Evolutionary conservation across 2,797 vertebrate genomes (phyloP), one percentile per base, ranked within the genome.

Genomic region (Podarcis lilfordi): DNA sequence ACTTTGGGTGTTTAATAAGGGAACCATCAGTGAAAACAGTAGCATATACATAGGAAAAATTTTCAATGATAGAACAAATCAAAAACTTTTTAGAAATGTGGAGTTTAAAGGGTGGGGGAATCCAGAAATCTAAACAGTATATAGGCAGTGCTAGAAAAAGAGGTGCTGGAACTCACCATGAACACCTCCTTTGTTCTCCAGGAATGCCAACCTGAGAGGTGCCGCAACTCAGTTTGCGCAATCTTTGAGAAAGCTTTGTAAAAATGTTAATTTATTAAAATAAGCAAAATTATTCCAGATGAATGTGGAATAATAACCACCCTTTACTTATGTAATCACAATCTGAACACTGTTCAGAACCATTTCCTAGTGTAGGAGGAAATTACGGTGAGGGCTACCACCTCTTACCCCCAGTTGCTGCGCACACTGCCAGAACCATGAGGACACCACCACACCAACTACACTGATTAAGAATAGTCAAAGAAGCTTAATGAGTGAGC

Each of bases 401-500:
- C 19, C 45, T 72, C 68, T 72, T 50, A 55, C 6, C 27, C 43
- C 77, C n/a, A 50, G 7, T 3, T n/a, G 43, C 64, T 32, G n/a
- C 11, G 25, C 32, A 85, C 72, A 75, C 59, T n/a, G 45, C 17
- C 66, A 80, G 50, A 61, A 72, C 29, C 37, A 81, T 82, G 37
- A 40, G 25, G 15, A 37, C 27, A 35, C 29, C 45, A 76, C 29
- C 23, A 82, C 11, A 43, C 71, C 23, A 76, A 43, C 8, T 82
- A 76, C 29, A 25, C 35, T 75, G 55, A 76, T 15, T 87, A 10
- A 66, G 80, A 76, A 82, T 82, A 82, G 4, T 45, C 43, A 87
- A 74, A 76, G n/a, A 11, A 66, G 11, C 74, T 66, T 82, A 82
- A 82, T 76, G 80, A 68, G 32, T 78, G 40, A 88, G 86, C 37